Evolutionary conservation across 2,888 invertebrate genomes (phyloP).

Genomic region (Lepetodrilus schrolli): DNA sequence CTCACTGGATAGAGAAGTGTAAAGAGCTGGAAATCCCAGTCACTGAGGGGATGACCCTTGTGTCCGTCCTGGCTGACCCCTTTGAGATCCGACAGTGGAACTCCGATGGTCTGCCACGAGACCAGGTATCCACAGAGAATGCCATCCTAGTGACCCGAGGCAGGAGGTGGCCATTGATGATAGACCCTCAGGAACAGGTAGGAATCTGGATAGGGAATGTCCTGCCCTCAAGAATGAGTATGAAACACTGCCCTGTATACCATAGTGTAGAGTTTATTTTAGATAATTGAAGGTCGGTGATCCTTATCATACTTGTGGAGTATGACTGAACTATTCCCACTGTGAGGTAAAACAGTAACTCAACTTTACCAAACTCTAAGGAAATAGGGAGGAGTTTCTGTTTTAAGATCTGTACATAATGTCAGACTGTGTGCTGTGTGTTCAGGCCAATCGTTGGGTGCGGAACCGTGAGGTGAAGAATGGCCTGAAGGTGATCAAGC

Average conservation of each 20-base stretch:
- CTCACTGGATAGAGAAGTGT: constrained; percentile 83
- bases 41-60: constrained; percentile 81
- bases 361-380: too few species aligned
- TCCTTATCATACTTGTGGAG: too few species aligned
- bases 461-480: constrained; percentile 72
- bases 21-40: constrained; percentile 82
- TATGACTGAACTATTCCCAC: too few species aligned
- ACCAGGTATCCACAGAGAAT: constrained; percentile 76
- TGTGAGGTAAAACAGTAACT: too few species aligned
- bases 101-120: constrained; percentile 74
- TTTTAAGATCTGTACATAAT: too few species aligned
- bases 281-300: too few species aligned
- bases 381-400: too few species aligned
- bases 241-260: too few species aligned
- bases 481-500: constrained; percentile 74
- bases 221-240: too few species aligned
- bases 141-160: constrained; percentile 75
- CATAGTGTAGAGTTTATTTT: too few species aligned
- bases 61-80: constrained; percentile 73
- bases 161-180: constrained; percentile 76
- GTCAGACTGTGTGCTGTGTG: neutral
- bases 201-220: too few species aligned
- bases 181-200: constrained; percentile 77
- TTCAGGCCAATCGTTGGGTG: constrained; percentile 76
- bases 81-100: constrained; percentile 81